A percentile compares a stretch with the other conserved stretches of the same genome.
phyloP scores from a whole-genome alignment of 2,797 vertebrate species.

The Myiothlypis coronata region DNA sequence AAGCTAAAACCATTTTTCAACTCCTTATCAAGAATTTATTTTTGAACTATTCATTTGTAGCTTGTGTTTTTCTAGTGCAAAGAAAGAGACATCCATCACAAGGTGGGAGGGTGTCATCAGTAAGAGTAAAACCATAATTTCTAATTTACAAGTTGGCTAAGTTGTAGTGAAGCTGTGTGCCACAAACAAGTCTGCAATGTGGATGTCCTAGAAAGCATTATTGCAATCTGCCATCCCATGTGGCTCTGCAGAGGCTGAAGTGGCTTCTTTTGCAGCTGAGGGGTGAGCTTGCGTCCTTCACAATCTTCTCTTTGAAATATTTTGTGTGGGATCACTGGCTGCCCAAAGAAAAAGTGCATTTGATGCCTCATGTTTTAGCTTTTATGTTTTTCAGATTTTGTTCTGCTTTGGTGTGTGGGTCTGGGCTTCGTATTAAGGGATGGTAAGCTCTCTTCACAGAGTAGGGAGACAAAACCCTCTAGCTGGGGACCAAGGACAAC shows the following conservation, averaged over 20 bases:
- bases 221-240: background rate
- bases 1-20: background rate
- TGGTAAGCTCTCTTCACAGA: background rate
- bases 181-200: background rate
- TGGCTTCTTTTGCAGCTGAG: too few species aligned
- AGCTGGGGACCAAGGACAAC: background rate
- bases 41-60: background rate
- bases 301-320: too few species aligned
- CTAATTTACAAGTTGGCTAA: background rate
- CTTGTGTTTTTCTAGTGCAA: background rate
- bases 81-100: background rate
- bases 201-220: background rate
- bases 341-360: background rate
- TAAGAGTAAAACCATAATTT: background rate
- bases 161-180: background rate
- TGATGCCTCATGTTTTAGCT: background rate
- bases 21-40: background rate
- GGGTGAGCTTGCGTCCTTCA: too few species aligned
- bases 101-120: background rate
- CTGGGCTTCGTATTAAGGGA: background rate
- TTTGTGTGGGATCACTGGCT: background rate
- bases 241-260: too few species aligned
- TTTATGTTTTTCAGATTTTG: background rate
- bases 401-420: background rate
- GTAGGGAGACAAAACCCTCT: background rate